phyloP scores from a whole-genome alignment of 1,140 invertebrate species.

The Drosophila takahashii region DNA sequence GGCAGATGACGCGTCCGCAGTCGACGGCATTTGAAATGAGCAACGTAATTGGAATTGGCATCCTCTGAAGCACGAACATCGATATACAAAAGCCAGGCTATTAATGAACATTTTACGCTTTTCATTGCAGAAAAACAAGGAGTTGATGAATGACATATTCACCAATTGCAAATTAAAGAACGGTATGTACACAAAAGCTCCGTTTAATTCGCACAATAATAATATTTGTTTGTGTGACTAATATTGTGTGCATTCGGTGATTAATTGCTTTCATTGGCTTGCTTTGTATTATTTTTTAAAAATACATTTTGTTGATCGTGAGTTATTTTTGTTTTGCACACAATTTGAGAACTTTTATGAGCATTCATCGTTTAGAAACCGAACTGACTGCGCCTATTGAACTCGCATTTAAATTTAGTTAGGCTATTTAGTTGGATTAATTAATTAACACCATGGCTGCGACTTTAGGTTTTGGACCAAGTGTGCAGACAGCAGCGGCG shows the following conservation, averaged over 20 bases:
- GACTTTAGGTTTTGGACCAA: slow-evolving; percentile 85
- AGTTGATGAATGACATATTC: slow-evolving; percentile 88
- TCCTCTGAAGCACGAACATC: slow-evolving; percentile 21
- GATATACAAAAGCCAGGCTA: neutral
- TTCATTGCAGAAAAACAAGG: slow-evolving; percentile 89
- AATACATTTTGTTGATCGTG: neutral
- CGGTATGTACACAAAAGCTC: slow-evolving; percentile 84
- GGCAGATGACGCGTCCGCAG: slow-evolving; percentile 55
- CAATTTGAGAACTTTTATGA: neutral
- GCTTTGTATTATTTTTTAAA: neutral
- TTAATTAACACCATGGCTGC: slow-evolving; percentile 23
- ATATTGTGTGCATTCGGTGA: neutral
- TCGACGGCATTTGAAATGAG: slow-evolving; percentile 71
- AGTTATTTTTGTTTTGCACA: neutral
- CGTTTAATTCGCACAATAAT: neutral
- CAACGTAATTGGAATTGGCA: slow-evolving; percentile 63
- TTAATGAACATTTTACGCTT: slow-evolving; percentile 47
- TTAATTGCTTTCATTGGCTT: neutral
- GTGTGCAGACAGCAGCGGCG: slow-evolving; percentile 84
- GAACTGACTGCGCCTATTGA: slow-evolving; percentile 1
- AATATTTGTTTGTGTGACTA: neutral
- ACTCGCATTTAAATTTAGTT: slow-evolving; percentile 8
- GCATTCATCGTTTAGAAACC: neutral
- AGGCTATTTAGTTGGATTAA: slow-evolving; percentile 18
- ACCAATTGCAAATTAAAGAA: slow-evolving; percentile 88